Evolutionary conservation across 2,797 vertebrate genomes (phyloP), one percentile per base, ranked within the genome.

Genomic region (Crotalus adamanteus): DNA sequence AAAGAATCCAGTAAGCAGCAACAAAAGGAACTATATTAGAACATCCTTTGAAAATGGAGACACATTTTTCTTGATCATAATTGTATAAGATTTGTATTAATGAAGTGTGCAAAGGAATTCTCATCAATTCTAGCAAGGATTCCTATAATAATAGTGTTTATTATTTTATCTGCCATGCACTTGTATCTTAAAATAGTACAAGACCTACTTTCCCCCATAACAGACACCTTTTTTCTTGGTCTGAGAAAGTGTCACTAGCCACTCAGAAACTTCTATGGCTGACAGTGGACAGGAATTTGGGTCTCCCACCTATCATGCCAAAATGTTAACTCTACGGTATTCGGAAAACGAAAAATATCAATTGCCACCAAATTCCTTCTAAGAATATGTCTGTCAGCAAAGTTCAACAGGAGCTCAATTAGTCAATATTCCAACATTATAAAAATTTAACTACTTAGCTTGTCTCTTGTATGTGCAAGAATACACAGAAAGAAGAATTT

Each of bases 1-100:
- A 60, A 91, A 91, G 51, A 86, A 91, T 91, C 47, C 86, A 93
- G 51, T 20, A 57, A 88, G 69, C 16, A 85, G 83, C 12, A 90
- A 59, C 28, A 73, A 26, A 92, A 90, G 37, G 28, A 90, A 59
- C 14, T 63, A 89, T 6, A 65, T 89, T 88, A 63, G 47, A 88
- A 93, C 25, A 13, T 37, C 47, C 22, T 56, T 51, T 31, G 26
- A 7, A 90, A 87, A 86, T 42, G 78, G 47, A 87, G 31, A 65
- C 2, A 85, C 22, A 56, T 53, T 42, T 31, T 88, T 91, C 31
- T 59, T 28, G 47, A 93, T 16, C n/a, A 91, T 88, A n/a, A 91
- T 55, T 61, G 65, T 25, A 88, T 86, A 91, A 91, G 25, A 31
- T 25, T 53, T 6, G 60, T 87, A 90, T 90, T 87, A 59, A 51